Conservation (phyloP, 2,888 invertebrate species). For the Muscina levida region DNA sequence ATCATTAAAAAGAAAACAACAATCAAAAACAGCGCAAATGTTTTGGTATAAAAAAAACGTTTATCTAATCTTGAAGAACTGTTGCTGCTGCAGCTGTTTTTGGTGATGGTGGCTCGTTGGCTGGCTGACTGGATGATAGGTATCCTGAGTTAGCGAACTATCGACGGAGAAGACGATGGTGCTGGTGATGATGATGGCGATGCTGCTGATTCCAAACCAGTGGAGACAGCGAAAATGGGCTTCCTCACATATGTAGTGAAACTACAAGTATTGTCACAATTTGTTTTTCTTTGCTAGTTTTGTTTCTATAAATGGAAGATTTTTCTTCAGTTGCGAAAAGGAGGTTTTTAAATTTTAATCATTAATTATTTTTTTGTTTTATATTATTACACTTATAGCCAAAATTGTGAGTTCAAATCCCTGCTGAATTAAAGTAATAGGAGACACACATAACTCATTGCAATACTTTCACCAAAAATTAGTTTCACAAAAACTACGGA, state of each 20-base stretch:
- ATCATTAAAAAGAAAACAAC: background rate
- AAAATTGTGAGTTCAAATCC: too few relatives aligned
- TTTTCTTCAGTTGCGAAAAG: background rate
- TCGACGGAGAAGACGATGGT: background rate
- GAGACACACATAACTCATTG: too few relatives aligned
- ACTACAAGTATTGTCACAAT: background rate
- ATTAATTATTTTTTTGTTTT: constrained; percentile 1
- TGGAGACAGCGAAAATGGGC: background rate
- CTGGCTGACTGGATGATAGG: constrained; percentile 2
- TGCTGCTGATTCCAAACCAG: background rate
- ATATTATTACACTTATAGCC: too few relatives aligned
- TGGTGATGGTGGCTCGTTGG: constrained; percentile 22
- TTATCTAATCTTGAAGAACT: background rate
- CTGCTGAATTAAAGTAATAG: too few relatives aligned
- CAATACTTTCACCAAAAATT: too few relatives aligned
- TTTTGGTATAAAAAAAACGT: constrained; percentile 1
- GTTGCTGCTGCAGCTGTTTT: background rate
- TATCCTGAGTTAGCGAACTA: background rate
- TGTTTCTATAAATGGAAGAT: background rate
- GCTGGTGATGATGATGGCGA: background rate
- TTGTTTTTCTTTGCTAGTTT: background rate
- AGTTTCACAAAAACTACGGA: too few relatives aligned
- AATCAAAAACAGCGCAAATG: background rate
- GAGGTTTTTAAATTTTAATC: background rate
- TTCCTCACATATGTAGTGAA: background rate